A percentile compares a stretch with the other conserved stretches of the same genome.
Conservation (phyloP, 2,113 vertebrate genomes). For the Nannospalax galili region DNA sequence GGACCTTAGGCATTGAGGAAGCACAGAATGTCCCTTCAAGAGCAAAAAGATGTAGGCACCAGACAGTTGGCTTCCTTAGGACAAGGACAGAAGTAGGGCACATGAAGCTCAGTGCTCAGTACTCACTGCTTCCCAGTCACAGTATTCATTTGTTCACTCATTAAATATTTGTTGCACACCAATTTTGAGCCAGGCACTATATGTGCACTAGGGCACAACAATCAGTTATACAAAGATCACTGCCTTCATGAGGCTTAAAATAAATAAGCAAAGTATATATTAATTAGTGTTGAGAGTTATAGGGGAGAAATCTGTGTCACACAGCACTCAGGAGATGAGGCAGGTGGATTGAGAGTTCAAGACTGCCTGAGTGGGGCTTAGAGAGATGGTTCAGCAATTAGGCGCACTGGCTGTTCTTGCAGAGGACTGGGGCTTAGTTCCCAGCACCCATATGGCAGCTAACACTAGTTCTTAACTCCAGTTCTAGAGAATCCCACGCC, state of each 20-base stretch:
- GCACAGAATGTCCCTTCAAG: not conserved
- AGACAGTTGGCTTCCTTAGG: not conserved
- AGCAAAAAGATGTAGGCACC: not conserved
- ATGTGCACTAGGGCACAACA: not conserved
- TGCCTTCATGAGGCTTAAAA: not conserved
- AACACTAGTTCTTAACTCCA: no score
- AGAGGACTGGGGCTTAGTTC: no score
- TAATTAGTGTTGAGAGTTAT: not conserved
- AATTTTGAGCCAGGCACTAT: not conserved
- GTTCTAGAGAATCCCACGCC: no score
- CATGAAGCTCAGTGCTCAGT: not conserved
- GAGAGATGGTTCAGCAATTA: no score
- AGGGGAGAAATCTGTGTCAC: not conserved
- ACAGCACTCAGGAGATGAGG: not conserved
- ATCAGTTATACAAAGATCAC: not conserved
- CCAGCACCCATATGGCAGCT: no score
- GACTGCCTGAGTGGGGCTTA: not conserved
- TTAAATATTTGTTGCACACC: not conserved
- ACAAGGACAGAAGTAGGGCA: not conserved
- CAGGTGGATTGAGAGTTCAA: not conserved
- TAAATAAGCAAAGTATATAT: not conserved
- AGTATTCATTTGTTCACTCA: not conserved
- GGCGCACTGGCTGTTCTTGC: no score
- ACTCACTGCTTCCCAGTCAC: not conserved
- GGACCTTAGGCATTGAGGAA: not conserved